Base-by-base conservation (phyloP, 2,888 invertebrate genomes). In the Halictus quadricinctus region DNA sequence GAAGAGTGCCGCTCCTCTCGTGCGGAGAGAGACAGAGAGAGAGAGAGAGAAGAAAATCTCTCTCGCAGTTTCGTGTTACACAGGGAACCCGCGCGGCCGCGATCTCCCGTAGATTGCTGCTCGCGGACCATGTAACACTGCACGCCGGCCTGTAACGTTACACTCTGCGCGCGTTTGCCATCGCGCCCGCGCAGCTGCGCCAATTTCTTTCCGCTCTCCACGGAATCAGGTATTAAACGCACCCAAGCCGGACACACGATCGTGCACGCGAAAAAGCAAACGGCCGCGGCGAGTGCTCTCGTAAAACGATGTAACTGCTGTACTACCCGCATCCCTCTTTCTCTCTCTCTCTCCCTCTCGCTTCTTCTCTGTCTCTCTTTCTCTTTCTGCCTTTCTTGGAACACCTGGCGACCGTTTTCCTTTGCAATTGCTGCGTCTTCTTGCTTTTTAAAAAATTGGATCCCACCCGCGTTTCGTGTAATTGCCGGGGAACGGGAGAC, bases 141-240 rank as follows among this genome's bases (percentile, higher is more conserved):
- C 75, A 83, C 84, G 70, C 46, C 21, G 64, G 66, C 10, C 66
- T 72, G 84, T 84, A 84, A 84, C 84, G 75, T 84, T 83, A 84
- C 78, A 84, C 84, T 78, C 46, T 13, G 50, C 25, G 15, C 60
- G 25, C 72, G 69, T 64, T 64, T 18, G 41, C 76, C 48, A 50
- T 69, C n/a, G 43, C 60, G 25, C 46, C 54, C 80, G 69, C 43
- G 46, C n/a, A 29, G 46, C 58, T 21, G n/a, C 18, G 43, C 13
- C 69, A 12, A 74, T 74, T 60, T 58, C 73, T 75, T 29, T 43
- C 29, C 72, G 69, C 21, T 36, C 41, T 21, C 69, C 69, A 3
- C 41, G 15, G 29, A 46, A 29, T 48, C 43, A 43, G 29, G 18
- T 75, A 10, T 43, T 64, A 69, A 41, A 43, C 66, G 66, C 66